Percentiles rank a stretch among this genome's conserved stretches.
phyloP scores from a whole-genome alignment of 2,888 invertebrate species.

The Gasteruption jaculator region DNA sequence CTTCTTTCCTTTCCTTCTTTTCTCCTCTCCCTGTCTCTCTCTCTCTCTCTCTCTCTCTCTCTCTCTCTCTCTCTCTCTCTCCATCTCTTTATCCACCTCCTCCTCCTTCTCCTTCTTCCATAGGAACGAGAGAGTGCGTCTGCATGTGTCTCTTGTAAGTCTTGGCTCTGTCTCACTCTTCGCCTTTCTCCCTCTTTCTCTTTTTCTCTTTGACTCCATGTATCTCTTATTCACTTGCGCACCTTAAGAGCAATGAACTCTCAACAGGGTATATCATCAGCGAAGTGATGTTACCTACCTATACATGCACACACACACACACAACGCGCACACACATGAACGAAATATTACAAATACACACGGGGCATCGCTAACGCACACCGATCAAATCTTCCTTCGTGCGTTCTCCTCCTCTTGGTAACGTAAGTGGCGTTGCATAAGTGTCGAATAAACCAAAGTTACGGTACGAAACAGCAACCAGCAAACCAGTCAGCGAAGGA shows the following conservation, averaged over 20 bases:
- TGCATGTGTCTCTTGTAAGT: conserved; percentile 21
- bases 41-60: conserved; percentile 8
- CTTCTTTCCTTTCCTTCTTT: conserved; percentile 14
- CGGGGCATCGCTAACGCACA: conserved; percentile 13
- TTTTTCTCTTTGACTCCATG: conserved; percentile 21
- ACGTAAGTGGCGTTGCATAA: conserved; percentile 22
- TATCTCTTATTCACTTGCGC: conserved; percentile 30
- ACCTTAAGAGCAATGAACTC: conserved; percentile 49
- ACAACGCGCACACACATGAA: conserved; percentile 12
- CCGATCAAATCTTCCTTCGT: conserved; percentile 17
- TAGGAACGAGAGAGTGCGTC: conserved; percentile 8
- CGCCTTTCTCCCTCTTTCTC: conserved; percentile 15
- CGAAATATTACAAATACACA: conserved; percentile 10
- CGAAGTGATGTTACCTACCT: conserved; percentile 44
- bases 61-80: conserved; percentile 10
- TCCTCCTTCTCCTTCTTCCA: conserved; percentile 11
- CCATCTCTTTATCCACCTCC: conserved; percentile 2
- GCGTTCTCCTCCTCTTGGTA: conserved; percentile 13
- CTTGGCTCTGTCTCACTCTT: conserved; percentile 10
- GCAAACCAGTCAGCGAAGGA: too few relatives aligned
- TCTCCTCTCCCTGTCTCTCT: conserved; percentile 9
- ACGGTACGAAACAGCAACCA: too few relatives aligned
- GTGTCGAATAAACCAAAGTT: conserved; percentile 26
- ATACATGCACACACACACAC: conserved; percentile 10
- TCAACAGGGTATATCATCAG: conserved; percentile 45